Conservation (phyloP, 2,888 invertebrate genomes). For the Thereva nobilitata region DNA sequence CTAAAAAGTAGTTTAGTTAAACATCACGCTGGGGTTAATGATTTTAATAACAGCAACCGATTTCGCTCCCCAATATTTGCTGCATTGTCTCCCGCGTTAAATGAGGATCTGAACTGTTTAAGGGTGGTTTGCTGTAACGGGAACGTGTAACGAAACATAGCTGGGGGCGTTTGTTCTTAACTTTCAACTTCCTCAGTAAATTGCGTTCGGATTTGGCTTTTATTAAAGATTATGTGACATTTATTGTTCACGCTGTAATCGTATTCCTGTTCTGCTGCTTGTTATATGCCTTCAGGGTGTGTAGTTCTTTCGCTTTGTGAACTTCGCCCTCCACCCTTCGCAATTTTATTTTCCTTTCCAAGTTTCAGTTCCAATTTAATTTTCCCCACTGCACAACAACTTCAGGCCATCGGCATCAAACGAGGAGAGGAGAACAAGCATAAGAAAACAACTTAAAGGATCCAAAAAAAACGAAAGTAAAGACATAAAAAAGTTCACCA, state of each 20-base stretch:
- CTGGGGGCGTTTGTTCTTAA: conserved; percentile 17
- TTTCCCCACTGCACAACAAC: conserved; percentile 9
- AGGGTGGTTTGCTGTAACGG: conserved; percentile 5
- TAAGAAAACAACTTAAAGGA: too few relatives aligned
- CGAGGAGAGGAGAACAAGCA: too few relatives aligned
- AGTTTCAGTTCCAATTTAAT: conserved; percentile 36
- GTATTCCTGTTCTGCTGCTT: conserved; percentile 40
- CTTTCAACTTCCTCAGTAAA: conserved; percentile 28
- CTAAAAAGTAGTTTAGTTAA: conserved; percentile 16
- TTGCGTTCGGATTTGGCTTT: conserved; percentile 49
- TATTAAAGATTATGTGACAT: conserved; percentile 58
- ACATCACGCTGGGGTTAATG: conserved; percentile 25
- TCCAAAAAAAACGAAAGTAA: conserved; percentile 13
- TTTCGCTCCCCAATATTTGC: conserved; percentile 1
- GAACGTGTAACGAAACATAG: conserved; percentile 10
- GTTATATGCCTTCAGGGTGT: conserved; percentile 38
- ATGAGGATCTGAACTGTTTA: not conserved
- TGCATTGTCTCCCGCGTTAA: not conserved
- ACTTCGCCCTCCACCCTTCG: not conserved
- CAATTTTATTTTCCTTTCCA: conserved; percentile 32
- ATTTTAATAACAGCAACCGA: conserved; percentile 30
- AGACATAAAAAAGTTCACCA: conserved; percentile 20
- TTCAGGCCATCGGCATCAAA: not conserved
- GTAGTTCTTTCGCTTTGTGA: conserved; percentile 27
- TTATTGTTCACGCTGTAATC: conserved; percentile 58